These are phyloP conservation scores for Urosaurus nigricauda DNA, from an alignment of 2,797 vertebrate genomes.

Conservation along the genomic window DNA sequence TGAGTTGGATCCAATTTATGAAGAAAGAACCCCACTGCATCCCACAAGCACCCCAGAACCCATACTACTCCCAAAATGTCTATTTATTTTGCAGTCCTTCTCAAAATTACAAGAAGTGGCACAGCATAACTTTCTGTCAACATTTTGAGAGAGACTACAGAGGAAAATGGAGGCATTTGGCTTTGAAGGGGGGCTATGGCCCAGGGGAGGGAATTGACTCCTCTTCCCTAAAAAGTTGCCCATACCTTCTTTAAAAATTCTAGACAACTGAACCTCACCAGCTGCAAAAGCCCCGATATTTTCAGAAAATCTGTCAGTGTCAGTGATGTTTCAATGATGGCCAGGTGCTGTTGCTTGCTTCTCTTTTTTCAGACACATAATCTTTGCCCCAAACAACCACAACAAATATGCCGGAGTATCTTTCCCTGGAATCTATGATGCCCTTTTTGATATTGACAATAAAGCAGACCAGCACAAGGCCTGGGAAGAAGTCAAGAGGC, in stretches of 20 bases:
- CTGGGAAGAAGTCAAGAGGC: constrained; percentile 89
- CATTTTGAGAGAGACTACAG: background rate
- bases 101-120: too few species aligned
- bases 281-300: background rate
- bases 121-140: background rate
- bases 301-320: too few species aligned
- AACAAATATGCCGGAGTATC: constrained; percentile 94
- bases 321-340: constrained; percentile 23
- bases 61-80: too few species aligned
- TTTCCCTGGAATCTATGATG: constrained; percentile 93
- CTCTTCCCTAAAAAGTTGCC: background rate
- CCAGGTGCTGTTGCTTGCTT: background rate
- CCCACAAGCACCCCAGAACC: background rate
- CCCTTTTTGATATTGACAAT: constrained; percentile 87
- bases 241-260: background rate
- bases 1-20: background rate
- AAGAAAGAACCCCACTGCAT: background rate
- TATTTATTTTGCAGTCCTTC: background rate
- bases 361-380: constrained; percentile 84
- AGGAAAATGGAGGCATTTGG: too few species aligned
- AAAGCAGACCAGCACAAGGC: constrained; percentile 77
- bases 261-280: background rate
- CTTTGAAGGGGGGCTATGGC: too few species aligned
- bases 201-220: background rate
- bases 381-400: constrained; percentile 94